Conservation (phyloP, 2,888 invertebrate species). For the Platycheirus rosarum region DNA sequence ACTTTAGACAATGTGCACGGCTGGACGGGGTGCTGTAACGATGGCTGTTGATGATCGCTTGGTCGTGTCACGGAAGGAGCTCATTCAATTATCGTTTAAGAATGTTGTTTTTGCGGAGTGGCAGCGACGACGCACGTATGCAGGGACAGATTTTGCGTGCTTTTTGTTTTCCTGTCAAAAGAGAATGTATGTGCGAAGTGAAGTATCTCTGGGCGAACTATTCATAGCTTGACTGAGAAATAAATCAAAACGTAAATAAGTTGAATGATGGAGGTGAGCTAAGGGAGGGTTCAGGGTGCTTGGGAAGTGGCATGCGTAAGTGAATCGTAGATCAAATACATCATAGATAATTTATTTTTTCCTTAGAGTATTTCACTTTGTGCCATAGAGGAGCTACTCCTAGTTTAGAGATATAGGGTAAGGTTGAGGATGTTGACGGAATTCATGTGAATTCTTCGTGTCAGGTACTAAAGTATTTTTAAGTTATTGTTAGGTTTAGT, state of each 20-base stretch:
- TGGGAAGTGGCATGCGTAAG: conserved; percentile 31
- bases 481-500: too few relatives aligned
- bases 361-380: neutral
- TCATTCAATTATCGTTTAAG: conserved; percentile 68
- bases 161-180: conserved; percentile 3
- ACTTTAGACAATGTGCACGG: conserved; percentile 60
- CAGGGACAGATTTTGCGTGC: conserved; percentile 44
- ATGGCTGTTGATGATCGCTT: neutral
- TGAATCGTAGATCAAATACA: conserved; percentile 58
- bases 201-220: conserved; percentile 21
- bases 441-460: too few relatives aligned
- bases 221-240: conserved; percentile 41
- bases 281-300: too few relatives aligned
- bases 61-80: conserved; percentile 64
- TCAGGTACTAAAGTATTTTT: too few relatives aligned
- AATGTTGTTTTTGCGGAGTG: conserved; percentile 31
- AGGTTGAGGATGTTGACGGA: neutral
- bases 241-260: conserved; percentile 67
- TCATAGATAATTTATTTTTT: conserved; percentile 43
- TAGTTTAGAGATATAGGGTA: conserved; percentile 14
- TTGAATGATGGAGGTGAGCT: conserved; percentile 1
- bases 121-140: neutral
- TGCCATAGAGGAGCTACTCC: conserved; percentile 18
- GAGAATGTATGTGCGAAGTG: conserved; percentile 13
- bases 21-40: conserved; percentile 47